Evolutionary conservation across 2,888 invertebrate genomes (phyloP), one percentile per base, ranked within the genome.

Genomic region (Teleogryllus oceanicus): DNA sequence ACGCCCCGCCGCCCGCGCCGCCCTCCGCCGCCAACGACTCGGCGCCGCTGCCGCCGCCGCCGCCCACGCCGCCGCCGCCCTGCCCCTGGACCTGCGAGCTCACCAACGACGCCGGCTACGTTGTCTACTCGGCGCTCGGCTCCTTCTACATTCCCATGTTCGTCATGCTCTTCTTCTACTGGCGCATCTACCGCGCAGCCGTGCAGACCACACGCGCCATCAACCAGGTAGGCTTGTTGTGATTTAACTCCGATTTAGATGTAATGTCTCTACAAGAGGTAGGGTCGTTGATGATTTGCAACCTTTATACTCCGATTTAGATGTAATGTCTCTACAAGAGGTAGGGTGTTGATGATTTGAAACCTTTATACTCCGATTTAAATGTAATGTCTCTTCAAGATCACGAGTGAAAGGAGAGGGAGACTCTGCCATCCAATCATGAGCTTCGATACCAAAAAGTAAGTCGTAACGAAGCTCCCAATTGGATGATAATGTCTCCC

Each of bases 61-160:
- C 24, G 74, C 24, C 77, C 13, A 50, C 79, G 74, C 21, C 51
- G 77, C 74, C 79, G 24, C 50, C 76, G 62, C 80, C 81, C 37
- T 94, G 94, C 85, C 93, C 92, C 13, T 94, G 94, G 93, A 94
- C 93, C 83, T 97, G 97, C 86, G 96, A 96, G 87, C 91, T 97
- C 83, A 97, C 96, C 85, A 96, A 96, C 88, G 96, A 97, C 86
- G 94, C 94, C 77, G 97, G 97, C 79, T 99, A 99, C 89, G 97
- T 98, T 80, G 94, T 99, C 80, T 98, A 98, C 89, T 97, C 97
- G 5, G 98, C 98, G 0, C 90, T 98, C 49, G 98, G 98, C n/a
- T 97, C 97, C 83, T 98, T 98, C 91, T 98, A 96, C 89, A 94
- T 98, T 85, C 98, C 98, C 75, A 97, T 97, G 96, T 92, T 97